A percentile compares a stretch with the other conserved stretches of the same genome.
Conservation (phyloP, 2,797 vertebrate genomes). For the Poecile montanus region DNA sequence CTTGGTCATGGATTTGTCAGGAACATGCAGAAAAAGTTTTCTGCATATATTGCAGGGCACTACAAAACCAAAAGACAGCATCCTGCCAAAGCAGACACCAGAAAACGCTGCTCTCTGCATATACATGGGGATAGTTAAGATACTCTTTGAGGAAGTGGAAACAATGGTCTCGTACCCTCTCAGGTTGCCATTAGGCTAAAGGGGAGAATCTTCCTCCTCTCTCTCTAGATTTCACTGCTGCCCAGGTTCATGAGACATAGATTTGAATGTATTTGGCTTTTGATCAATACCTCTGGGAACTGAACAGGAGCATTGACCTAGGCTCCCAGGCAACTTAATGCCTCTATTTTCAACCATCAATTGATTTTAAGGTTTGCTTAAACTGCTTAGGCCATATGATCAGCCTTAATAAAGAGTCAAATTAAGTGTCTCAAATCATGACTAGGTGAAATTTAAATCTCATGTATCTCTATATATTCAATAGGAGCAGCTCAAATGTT, state of each 20-base stretch:
- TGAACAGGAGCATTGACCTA: background rate
- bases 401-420: background rate
- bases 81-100: background rate
- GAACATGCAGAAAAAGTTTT: background rate
- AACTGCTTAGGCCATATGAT: background rate
- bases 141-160: background rate
- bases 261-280: background rate
- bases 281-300: background rate
- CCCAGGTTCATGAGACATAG: background rate
- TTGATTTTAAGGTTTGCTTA: background rate
- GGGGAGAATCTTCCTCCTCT: background rate
- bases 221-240: background rate
- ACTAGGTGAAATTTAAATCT: background rate
- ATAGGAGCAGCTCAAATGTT: background rate
- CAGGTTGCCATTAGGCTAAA: background rate
- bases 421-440: background rate
- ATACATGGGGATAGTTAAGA: background rate
- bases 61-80: background rate
- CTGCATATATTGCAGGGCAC: background rate
- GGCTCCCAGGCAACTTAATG: background rate
- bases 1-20: background rate
- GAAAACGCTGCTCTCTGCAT: fast-evolving
- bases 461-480: background rate
- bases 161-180: background rate
- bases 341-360: background rate